Percentiles rank a stretch among this genome's conserved stretches.
phyloP scores from a whole-genome alignment of 2,797 vertebrate species.

The Malurus splendens region DNA sequence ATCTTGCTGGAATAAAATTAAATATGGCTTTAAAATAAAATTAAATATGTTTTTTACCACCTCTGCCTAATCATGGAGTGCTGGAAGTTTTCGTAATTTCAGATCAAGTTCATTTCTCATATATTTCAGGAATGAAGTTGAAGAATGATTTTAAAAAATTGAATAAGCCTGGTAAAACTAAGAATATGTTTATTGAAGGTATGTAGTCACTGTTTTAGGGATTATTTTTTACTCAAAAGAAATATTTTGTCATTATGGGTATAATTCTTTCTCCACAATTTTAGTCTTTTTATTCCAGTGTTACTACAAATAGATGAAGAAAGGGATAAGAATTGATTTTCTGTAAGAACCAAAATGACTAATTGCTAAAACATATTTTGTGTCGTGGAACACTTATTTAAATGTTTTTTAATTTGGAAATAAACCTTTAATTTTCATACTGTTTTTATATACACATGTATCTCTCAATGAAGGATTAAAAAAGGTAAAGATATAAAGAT shows the following conservation, averaged over 20 bases:
- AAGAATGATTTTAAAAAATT: background rate
- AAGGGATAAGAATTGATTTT: background rate
- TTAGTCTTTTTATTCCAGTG: background rate
- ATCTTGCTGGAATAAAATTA: background rate
- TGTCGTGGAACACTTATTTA: background rate
- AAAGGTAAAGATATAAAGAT: background rate
- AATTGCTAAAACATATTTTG: background rate
- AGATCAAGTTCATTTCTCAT: background rate
- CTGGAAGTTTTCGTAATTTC: background rate
- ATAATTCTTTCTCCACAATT: background rate
- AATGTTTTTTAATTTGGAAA: background rate
- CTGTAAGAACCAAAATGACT: background rate
- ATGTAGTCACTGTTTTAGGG: background rate
- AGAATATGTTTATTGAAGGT: background rate
- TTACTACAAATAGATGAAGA: background rate
- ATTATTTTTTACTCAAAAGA: background rate
- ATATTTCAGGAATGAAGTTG: background rate
- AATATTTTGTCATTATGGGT: background rate
- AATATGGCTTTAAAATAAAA: background rate
- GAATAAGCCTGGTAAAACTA: background rate
- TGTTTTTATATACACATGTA: background rate
- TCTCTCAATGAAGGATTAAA: background rate
- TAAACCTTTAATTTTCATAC: background rate
- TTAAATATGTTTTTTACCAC: rapidly evolving
- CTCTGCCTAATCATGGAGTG: background rate